phyloP scores from a whole-genome alignment of 2,113 vertebrate species.

The Tachysurus vachellii region DNA sequence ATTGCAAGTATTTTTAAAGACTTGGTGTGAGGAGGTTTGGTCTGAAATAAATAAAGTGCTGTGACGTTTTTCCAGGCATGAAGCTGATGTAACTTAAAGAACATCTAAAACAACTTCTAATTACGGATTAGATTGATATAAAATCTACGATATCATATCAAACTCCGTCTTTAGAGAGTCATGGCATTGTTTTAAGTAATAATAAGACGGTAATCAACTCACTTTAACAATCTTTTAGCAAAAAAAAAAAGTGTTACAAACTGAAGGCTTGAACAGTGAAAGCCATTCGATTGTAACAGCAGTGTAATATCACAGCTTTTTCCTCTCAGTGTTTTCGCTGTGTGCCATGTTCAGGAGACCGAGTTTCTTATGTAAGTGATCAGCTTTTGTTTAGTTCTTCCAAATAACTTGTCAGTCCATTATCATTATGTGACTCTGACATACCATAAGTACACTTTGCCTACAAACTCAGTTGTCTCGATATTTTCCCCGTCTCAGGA shows the following conservation, averaged over 20 bases:
- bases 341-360: background rate
- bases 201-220: background rate
- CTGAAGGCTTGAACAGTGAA: background rate
- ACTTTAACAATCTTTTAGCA: background rate
- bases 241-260: background rate
- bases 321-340: background rate
- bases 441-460: background rate
- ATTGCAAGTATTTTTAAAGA: background rate
- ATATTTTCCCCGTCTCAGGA: background rate
- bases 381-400: conserved; percentile 15
- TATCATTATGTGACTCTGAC: background rate
- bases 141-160: background rate
- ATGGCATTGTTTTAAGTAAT: background rate
- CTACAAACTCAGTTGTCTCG: background rate
- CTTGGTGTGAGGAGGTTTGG: background rate
- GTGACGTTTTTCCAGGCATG: background rate
- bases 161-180: background rate
- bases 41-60: background rate
- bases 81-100: background rate
- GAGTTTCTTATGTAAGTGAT: background rate
- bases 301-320: background rate
- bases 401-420: conserved; percentile 1
- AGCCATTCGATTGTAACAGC: background rate
- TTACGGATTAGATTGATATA: background rate
- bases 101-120: background rate